phyloP scores from a whole-genome alignment of 1,140 invertebrate species.

The Odontomachus brunneus region DNA sequence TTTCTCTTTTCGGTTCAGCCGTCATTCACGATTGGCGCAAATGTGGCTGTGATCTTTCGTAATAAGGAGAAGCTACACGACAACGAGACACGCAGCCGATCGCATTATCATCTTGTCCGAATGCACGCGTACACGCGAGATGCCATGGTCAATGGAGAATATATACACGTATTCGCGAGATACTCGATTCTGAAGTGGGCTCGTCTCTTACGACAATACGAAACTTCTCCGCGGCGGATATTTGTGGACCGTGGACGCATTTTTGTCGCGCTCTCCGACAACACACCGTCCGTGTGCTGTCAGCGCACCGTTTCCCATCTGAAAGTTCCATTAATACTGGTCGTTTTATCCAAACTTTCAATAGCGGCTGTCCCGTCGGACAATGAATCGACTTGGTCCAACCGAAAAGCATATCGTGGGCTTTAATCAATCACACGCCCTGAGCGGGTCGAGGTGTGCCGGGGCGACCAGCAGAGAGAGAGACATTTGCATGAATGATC shows the following conservation, averaged over 20 bases:
- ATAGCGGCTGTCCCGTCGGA: background rate
- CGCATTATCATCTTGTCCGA: slow-evolving; percentile 45
- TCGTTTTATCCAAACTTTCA: slow-evolving; percentile 14
- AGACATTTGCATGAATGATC: no score
- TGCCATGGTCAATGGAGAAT: slow-evolving; percentile 6
- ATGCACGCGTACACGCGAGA: slow-evolving; percentile 28
- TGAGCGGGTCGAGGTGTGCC: no score
- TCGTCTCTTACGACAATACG: slow-evolving; percentile 3
- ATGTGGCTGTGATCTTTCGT: slow-evolving; percentile 69
- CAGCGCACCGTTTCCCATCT: slow-evolving; percentile 2
- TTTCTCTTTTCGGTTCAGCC: slow-evolving; percentile 57
- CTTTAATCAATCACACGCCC: slow-evolving; percentile 12
- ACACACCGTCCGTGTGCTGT: background rate
- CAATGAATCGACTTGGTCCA: background rate
- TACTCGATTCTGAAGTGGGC: background rate
- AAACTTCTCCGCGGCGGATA: slow-evolving; percentile 19
- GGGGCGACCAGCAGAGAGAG: no score
- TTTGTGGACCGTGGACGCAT: slow-evolving; percentile 20
- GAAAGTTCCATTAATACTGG: slow-evolving; percentile 8
- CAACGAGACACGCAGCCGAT: slow-evolving; percentile 64
- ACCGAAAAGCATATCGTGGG: no score
- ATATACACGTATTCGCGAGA: background rate
- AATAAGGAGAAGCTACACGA: slow-evolving; percentile 58
- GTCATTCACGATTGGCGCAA: slow-evolving; percentile 68
- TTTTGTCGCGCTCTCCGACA: background rate